phyloP scores from a whole-genome alignment of 2,888 invertebrate species.

The Idaea dimidiata region DNA sequence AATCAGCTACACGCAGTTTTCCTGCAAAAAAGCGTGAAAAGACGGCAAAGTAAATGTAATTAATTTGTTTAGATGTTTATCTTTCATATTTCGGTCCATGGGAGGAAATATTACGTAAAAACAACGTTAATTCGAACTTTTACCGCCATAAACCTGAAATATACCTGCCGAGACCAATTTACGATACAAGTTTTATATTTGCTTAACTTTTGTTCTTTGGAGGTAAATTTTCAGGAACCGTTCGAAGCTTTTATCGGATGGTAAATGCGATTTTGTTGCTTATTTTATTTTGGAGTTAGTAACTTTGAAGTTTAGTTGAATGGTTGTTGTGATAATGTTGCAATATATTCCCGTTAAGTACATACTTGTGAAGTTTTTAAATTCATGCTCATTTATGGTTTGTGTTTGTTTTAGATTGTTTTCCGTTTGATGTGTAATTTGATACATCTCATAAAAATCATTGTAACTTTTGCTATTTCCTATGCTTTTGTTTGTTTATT shows the following conservation, averaged over 20 bases:
- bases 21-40: not conserved
- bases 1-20: not conserved
- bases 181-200: conserved; percentile 25
- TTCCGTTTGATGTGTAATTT: not conserved
- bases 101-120: conserved; percentile 16
- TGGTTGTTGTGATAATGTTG: not conserved
- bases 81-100: conserved; percentile 1
- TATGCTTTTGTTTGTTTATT: not conserved
- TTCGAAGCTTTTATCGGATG: conserved; percentile 1
- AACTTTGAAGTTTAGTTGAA: not conserved
- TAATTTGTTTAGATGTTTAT: conserved; percentile 16
- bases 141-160: conserved; percentile 24
- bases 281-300: not conserved
- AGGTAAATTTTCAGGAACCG: conserved; percentile 10
- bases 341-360: not conserved
- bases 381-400: not conserved
- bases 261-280: not conserved
- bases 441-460: not conserved
- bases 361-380: not conserved
- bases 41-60: conserved; percentile 10
- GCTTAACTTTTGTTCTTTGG: conserved; percentile 17
- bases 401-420: not conserved
- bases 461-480: not conserved
- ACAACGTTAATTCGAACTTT: conserved; percentile 24
- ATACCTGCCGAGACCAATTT: conserved; percentile 23